Conservation (phyloP, 2,888 invertebrate genomes). For the Cephus pulcher region DNA sequence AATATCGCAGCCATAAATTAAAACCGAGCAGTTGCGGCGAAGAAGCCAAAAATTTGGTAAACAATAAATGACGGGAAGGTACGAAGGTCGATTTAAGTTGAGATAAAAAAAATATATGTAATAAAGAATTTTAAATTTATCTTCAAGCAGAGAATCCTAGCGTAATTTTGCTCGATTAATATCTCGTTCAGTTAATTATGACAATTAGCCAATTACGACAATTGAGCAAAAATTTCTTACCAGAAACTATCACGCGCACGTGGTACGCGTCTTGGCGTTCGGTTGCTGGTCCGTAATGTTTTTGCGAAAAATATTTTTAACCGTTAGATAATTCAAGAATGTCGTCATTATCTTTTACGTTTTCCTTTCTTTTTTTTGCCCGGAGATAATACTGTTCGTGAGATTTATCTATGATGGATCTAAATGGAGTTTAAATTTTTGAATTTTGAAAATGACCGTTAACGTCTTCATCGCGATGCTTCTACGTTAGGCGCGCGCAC, state of each 20-base stretch:
- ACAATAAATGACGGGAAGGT: not conserved
- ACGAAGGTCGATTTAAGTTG: not conserved
- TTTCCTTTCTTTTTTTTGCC: not conserved
- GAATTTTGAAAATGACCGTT: not conserved
- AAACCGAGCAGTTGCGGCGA: not conserved
- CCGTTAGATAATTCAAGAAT: not conserved
- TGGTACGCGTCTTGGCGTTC: not conserved
- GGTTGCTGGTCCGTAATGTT: not conserved
- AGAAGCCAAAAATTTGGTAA: not conserved
- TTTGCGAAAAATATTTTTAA: not conserved
- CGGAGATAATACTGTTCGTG: not conserved
- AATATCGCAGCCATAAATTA: not conserved
- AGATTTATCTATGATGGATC: not conserved
- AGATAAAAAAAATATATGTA: not conserved
- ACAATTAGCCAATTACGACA: constrained; percentile 57
- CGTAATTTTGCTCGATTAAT: not conserved
- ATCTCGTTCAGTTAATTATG: constrained; percentile 44
- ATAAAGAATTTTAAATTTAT: not conserved
- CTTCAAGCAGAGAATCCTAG: too few species aligned
- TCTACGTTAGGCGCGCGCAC: not conserved
- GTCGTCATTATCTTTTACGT: not conserved
- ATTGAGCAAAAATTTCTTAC: constrained; percentile 50
- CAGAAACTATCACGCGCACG: constrained; percentile 30
- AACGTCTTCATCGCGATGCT: not conserved
- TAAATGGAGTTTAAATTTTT: not conserved